Evolutionary conservation across 2,113 vertebrate species (phyloP).

Genomic region (Dipodomys ordii): DNA sequence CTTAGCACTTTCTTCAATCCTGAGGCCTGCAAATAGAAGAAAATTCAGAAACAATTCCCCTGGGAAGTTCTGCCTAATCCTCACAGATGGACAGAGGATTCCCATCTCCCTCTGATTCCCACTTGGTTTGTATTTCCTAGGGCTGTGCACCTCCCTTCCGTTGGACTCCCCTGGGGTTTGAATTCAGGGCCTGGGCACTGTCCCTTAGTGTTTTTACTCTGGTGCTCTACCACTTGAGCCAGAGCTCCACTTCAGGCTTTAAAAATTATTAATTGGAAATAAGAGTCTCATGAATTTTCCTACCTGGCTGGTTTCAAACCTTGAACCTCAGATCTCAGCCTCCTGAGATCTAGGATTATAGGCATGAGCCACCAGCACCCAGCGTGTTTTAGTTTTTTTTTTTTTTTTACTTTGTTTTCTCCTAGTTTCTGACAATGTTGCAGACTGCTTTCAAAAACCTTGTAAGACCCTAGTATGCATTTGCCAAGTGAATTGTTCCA

Average conservation of each 20-base stretch:
- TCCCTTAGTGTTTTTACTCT: too few relatives aligned
- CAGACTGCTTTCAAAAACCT: not conserved
- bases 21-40: not conserved
- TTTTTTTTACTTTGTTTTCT: slow-evolving; percentile 5
- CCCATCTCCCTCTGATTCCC: not conserved
- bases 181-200: too few relatives aligned
- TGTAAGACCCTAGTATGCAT: not conserved
- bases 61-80: not conserved
- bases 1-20: not conserved
- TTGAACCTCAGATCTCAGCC: not conserved
- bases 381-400: not conserved
- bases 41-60: not conserved
- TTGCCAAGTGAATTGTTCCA: slow-evolving; percentile 15
- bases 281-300: too few relatives aligned
- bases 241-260: too few relatives aligned
- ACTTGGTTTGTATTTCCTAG: not conserved
- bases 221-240: too few relatives aligned
- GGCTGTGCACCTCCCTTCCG: too few relatives aligned
- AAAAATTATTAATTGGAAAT: too few relatives aligned
- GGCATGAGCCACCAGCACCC: not conserved
- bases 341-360: too few relatives aligned
- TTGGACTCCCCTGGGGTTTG: not conserved
- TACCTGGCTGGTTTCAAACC: too few relatives aligned
- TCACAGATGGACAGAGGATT: not conserved
- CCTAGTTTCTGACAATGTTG: not conserved